A percentile compares a stretch with the other conserved stretches of the same genome.
These are phyloP conservation scores for Diadegma fenestrale DNA, from an alignment of 2,888 invertebrate genomes.

Conservation along the genomic window DNA sequence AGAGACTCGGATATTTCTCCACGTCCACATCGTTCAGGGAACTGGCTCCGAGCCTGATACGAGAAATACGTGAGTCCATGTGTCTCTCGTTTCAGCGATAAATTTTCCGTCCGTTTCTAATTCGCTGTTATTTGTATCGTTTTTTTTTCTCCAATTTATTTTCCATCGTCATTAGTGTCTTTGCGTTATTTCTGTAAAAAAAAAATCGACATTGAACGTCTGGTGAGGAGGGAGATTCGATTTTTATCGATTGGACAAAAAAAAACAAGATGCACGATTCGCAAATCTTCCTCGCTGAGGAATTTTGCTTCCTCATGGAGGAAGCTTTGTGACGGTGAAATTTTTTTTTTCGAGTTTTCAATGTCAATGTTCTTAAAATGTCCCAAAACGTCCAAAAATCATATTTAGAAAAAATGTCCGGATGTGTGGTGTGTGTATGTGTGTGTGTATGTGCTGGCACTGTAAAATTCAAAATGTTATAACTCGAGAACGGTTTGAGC, in stretches of 20 bases:
- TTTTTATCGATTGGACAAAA: neutral
- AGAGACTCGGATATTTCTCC: neutral
- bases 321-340: no score
- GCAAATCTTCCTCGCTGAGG: no score
- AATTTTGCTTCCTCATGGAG: no score
- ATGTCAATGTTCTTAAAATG: no score
- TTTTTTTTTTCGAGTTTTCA: no score
- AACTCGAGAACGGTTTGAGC: no score
- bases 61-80: constrained; percentile 35
- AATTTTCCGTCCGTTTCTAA: constrained; percentile 59
- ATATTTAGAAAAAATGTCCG: no score
- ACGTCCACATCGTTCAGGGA: neutral
- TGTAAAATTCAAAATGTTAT: no score
- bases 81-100: constrained; percentile 55
- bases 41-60: neutral
- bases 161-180: neutral
- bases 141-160: constrained; percentile 2
- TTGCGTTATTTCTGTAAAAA: neutral
- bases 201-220: constrained; percentile 37
- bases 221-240: neutral
- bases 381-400: no score
- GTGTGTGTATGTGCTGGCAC: no score
- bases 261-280: no score
- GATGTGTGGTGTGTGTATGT: no score
- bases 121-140: constrained; percentile 47